phyloP scores from a whole-genome alignment of 2,113 vertebrate genomes.

The Agelaius phoeniceus region DNA sequence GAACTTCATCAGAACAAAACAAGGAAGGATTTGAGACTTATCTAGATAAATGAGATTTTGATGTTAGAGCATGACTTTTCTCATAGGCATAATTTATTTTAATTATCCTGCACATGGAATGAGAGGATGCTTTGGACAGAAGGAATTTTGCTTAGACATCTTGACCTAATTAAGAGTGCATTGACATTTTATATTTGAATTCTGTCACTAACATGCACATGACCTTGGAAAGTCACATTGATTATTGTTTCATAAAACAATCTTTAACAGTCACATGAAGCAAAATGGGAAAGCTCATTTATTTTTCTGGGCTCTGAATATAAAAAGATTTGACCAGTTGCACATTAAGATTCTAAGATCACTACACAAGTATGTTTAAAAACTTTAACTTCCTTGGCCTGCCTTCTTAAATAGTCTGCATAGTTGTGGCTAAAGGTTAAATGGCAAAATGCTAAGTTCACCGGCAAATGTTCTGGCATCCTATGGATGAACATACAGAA shows the following conservation, averaged over 20 bases:
- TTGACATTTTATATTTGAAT: conserved; percentile 57
- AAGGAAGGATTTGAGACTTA: conserved; percentile 27
- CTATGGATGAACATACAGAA: background rate
- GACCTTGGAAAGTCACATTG: conserved; percentile 34
- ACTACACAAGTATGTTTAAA: background rate
- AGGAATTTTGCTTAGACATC: conserved; percentile 56
- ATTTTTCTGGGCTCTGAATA: conserved; percentile 15
- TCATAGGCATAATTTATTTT: conserved; percentile 55
- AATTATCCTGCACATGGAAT: conserved; percentile 34
- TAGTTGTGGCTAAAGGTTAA: conserved; percentile 28
- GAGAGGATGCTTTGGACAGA: conserved; percentile 6
- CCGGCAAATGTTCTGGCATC: background rate
- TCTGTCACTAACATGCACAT: conserved; percentile 29
- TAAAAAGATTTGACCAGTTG: background rate
- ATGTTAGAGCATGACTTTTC: conserved; percentile 23
- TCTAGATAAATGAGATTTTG: conserved; percentile 52
- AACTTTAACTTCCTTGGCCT: background rate
- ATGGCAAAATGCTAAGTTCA: background rate
- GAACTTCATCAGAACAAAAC: conserved; percentile 15
- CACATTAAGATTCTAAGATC: background rate
- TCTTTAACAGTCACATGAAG: background rate
- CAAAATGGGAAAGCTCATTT: background rate
- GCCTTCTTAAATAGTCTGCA: conserved; percentile 11
- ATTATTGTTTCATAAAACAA: conserved; percentile 53
- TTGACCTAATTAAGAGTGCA: conserved; percentile 59